Evolutionary conservation across 2,888 invertebrate genomes (phyloP).

Genomic region (Saturnia pavonia): DNA sequence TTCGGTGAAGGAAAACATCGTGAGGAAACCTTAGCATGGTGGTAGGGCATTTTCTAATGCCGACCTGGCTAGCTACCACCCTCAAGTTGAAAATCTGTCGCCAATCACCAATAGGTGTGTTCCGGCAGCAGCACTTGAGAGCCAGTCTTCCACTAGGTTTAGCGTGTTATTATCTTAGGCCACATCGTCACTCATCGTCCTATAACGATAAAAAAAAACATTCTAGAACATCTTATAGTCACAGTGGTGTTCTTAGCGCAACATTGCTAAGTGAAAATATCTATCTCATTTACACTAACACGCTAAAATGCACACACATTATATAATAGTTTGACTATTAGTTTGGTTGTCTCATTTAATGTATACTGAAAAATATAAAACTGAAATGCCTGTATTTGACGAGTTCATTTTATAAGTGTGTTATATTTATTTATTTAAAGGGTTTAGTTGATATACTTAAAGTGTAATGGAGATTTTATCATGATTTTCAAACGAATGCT

Average conservation of each 20-base stretch:
- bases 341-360: neutral
- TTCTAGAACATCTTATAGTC: slow-evolving; percentile 13
- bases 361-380: neutral
- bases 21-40: too few relatives aligned
- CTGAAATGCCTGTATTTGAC: neutral
- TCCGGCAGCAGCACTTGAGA: too few relatives aligned
- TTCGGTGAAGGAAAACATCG: too few relatives aligned
- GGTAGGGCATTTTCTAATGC: too few relatives aligned
- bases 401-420: neutral
- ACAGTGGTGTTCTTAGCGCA: slow-evolving; percentile 33
- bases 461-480: too few relatives aligned
- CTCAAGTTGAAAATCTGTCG: too few relatives aligned
- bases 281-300: slow-evolving; percentile 36
- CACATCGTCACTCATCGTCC: too few relatives aligned
- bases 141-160: too few relatives aligned
- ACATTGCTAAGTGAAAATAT: slow-evolving; percentile 41
- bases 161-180: too few relatives aligned
- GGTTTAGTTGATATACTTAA: neutral
- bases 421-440: neutral
- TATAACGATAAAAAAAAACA: too few relatives aligned
- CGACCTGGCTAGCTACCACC: too few relatives aligned
- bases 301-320: slow-evolving; percentile 36
- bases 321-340: neutral
- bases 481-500: neutral
- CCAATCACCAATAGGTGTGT: too few relatives aligned